These are phyloP conservation scores for Agrochola macilenta DNA, from an alignment of 2,888 invertebrate species.

Conservation along the genomic window DNA sequence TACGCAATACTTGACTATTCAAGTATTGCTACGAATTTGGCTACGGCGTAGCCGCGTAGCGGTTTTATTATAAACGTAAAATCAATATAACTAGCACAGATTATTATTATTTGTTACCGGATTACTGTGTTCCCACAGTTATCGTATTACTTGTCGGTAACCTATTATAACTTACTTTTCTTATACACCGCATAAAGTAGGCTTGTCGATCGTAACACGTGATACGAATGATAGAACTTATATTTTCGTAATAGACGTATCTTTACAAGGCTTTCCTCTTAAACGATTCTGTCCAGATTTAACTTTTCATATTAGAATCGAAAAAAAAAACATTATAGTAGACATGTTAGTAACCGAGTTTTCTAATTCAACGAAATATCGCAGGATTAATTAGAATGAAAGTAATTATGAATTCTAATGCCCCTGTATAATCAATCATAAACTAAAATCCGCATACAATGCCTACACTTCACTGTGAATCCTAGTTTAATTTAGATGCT, in stretches of 20 bases:
- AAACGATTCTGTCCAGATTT: not conserved
- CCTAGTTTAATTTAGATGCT: constrained; percentile 66
- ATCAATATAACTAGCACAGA: constrained; percentile 40
- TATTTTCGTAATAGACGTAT: constrained; percentile 19
- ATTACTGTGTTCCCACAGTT: constrained; percentile 29
- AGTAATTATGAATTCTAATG: constrained; percentile 28
- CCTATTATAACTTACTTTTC: constrained; percentile 34
- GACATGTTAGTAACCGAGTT: not conserved
- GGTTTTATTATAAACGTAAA: constrained; percentile 51
- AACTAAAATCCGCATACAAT: constrained; percentile 54
- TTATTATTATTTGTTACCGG: constrained; percentile 45
- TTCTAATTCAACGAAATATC: constrained; percentile 9
- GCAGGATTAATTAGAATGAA: constrained; percentile 13
- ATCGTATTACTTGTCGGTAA: constrained; percentile 19
- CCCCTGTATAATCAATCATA: constrained; percentile 52
- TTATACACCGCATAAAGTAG: constrained; percentile 15
- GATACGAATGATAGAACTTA: constrained; percentile 31
- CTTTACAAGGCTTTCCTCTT: not conserved
- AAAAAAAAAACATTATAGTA: not conserved
- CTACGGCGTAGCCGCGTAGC: constrained; percentile 34
- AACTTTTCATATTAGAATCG: not conserved
- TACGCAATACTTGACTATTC: too few species aligned
- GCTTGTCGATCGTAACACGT: constrained; percentile 29
- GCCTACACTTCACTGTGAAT: constrained; percentile 37
- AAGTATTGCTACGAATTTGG: constrained; percentile 21